Base-by-base conservation (phyloP, 2,113 vertebrate species). In the Ammodytes dubius region DNA sequence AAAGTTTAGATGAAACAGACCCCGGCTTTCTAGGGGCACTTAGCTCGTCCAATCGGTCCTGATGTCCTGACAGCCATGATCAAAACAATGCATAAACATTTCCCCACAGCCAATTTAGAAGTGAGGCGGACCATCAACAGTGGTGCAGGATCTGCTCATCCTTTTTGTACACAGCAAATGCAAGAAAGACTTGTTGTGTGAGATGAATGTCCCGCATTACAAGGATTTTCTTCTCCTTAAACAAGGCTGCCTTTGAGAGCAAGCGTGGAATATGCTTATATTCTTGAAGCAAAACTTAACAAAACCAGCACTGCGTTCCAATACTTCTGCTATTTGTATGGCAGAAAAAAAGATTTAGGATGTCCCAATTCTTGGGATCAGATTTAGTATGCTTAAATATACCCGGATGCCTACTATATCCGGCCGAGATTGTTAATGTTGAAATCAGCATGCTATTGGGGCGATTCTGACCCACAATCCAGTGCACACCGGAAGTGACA, bases 11-110 rank as follows among this genome's bases (percentile, higher is more conserved):
- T 52, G 42, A 66, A 79, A 59, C 6, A 89, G 66, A 77, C 61
- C 54, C 63, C 4, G 2, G 40, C 77, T 74, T 83, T 88, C 54
- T 88, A 58, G 12, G 61, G 70, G 13, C 50, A 65, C 43, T 69
- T 52, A 53, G 49, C 69, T 67, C 57, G 65, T 79, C 43, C 52
- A 58, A 43, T 78, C 42, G 70, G 42, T 79, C 57, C 27, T 70
- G 13, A 63, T 4, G 49, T 67, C 49, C 67, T 78, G 77, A 82
- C 61, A 60, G 63, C 72, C 7, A 56, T 19, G 56, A 88, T 68
- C 70, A 81, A 81, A 83, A 68, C 56, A 82, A 68, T 4, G 46
- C 47, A 27, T 67, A 70, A 78, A 88, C 67, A 79, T 74, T 84
- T 63, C 61, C 40, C 47, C 7, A 1, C 14, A 6, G n/a, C 4